These are phyloP conservation scores for Herpailurus yagouaroundi DNA, from an alignment of 2,113 vertebrate species.

Conservation along the genomic window DNA sequence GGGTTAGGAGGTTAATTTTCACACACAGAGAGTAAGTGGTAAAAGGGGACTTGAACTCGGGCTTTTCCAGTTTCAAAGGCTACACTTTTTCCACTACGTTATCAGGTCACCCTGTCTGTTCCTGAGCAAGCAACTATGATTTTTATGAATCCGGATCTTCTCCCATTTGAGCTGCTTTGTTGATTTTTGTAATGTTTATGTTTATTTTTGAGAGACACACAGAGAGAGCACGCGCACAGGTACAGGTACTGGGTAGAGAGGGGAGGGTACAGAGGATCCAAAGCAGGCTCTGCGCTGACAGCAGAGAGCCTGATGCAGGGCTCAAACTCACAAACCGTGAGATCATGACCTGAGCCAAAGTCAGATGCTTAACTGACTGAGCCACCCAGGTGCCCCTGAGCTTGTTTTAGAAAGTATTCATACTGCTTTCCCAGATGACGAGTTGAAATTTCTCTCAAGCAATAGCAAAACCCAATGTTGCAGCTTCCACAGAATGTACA, in stretches of 20 bases:
- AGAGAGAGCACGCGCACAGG: too few relatives aligned
- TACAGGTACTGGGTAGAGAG: too few relatives aligned
- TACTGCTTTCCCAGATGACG: background rate
- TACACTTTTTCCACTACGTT: background rate
- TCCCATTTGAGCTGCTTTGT: background rate
- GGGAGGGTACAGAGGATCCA: too few relatives aligned
- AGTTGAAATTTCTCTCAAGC: slow-evolving; percentile 2
- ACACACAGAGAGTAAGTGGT: slow-evolving; percentile 43
- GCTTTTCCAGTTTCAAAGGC: slow-evolving; percentile 51
- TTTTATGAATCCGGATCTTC: background rate
- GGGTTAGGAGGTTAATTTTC: slow-evolving; percentile 53
- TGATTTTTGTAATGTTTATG: too few relatives aligned
- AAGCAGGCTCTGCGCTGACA: too few relatives aligned
- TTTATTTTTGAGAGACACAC: too few relatives aligned
- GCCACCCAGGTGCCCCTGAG: background rate
- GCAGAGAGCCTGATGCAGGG: too few relatives aligned
- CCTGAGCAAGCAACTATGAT: background rate
- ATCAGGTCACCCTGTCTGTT: slow-evolving; percentile 15
- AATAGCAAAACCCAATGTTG: background rate
- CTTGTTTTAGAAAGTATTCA: background rate
- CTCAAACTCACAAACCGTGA: too few relatives aligned
- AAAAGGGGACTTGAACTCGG: slow-evolving; percentile 33
- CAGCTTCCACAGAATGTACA: background rate
- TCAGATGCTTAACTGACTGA: too few relatives aligned
- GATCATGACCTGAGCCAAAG: too few relatives aligned